Conservation (phyloP, 35 echinoderm and acorn worm genomes). For the Heliocidaris tuberculata region DNA sequence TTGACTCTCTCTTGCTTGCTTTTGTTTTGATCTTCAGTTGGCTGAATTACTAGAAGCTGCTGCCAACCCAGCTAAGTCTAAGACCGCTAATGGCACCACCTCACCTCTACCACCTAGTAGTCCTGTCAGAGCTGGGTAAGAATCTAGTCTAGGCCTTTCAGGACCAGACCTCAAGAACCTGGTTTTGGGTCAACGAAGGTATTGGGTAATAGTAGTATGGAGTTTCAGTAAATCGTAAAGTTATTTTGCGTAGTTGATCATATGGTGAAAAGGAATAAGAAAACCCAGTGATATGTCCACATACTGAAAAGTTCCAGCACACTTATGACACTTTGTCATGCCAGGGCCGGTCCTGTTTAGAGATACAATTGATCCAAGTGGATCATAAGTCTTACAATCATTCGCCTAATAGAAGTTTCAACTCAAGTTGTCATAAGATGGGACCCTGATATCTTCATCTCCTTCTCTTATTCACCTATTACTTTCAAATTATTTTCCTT, state of each 20-base stretch:
- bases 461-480: neutral
- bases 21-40: conserved; percentile 18
- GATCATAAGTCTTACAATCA: neutral
- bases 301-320: too few relatives aligned
- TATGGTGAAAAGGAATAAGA: too few relatives aligned
- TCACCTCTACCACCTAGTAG: neutral
- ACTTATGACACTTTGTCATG: too few relatives aligned
- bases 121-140: conserved; percentile 31
- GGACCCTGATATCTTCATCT: neutral
- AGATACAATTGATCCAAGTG: neutral
- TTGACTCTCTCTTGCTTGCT: neutral
- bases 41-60: conserved; percentile 43
- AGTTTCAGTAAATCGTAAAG: too few relatives aligned
- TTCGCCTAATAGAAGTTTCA: neutral
- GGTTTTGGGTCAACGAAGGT: too few relatives aligned
- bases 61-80: conserved; percentile 8
- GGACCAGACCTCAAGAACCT: too few relatives aligned
- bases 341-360: too few relatives aligned
- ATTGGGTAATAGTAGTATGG: too few relatives aligned
- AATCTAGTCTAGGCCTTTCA: neutral
- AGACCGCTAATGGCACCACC: conserved; percentile 33
- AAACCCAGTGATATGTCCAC: too few relatives aligned
- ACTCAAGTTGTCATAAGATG: neutral
- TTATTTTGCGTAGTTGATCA: too few relatives aligned
- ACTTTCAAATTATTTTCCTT: neutral